Evolutionary conservation across 1,140 invertebrate genomes (phyloP), one percentile per base, ranked within the genome.

Genomic region (Drosophila miranda): DNA sequence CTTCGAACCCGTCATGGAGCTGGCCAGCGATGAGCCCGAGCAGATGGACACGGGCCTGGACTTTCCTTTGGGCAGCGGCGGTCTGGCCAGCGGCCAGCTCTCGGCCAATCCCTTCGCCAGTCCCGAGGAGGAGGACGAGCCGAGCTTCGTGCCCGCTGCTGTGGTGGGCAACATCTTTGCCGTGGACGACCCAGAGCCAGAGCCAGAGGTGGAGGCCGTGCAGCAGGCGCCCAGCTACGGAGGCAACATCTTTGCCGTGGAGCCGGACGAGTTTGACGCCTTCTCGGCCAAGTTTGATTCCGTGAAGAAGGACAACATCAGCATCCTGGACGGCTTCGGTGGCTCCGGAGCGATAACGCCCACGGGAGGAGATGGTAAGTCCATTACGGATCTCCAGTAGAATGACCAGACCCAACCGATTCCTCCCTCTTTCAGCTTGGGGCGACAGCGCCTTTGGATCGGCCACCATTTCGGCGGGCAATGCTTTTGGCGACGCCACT

Each of bases 281-380:
- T 98, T 98, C 78, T 94, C 96, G 2, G 95, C 95, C 1, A 96
- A 97, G 90, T 98, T 98, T 76, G 96, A 97, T 51, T 95, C 93
- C 45, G 94, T 92, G 3, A 93, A 92, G 66, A 91, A 92, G 68
- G 92, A 93, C 8, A 94, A 83, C 86, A 90, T 49, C 90, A 93
- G 75, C 71, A 89, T 75, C 73, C 67, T 60, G 56, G 93, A 93
- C 80, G 91, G 92, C 0, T 93, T 94, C 54, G 90, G 89, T 1
- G 78, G 89, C 38, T 90, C 89, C 0, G 89, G 89, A 2, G 89
- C 89, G 6, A 78, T 89, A 42, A 89, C 51, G 89, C 93, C 60
- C 58, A 89, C 79, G 14, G 88, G 78, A 9, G 83, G 74, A 2
- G 90, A 91, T 73, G 90, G 90, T 91, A 46, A 79, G 77, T 64